A percentile compares a stretch with the other conserved stretches of the same genome.
Evolutionary conservation across 2,888 invertebrate genomes (phyloP).

Genomic region (Cephalotes varians): DNA sequence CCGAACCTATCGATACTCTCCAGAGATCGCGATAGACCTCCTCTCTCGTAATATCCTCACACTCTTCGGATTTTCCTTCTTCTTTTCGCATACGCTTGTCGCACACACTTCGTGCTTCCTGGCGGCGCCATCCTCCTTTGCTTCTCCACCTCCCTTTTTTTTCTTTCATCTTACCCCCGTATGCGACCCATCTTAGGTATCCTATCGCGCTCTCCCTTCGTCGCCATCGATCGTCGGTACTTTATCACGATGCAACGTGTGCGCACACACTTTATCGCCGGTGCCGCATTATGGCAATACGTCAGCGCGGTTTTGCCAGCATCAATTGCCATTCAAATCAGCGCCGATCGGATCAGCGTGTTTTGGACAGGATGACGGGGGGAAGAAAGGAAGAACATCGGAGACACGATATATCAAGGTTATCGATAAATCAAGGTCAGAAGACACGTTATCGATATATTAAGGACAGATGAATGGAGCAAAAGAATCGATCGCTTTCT

Average conservation of each 20-base stretch:
- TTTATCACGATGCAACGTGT: constrained; percentile 74
- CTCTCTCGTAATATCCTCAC: constrained; percentile 13
- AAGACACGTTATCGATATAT: neutral
- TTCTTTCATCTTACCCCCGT: constrained; percentile 48
- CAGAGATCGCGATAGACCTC: constrained; percentile 45
- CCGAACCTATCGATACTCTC: constrained; percentile 35
- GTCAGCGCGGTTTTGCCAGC: constrained; percentile 79
- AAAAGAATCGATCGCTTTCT: neutral
- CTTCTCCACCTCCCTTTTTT: neutral
- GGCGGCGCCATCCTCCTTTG: neutral
- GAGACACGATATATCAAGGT: too few relatives aligned
- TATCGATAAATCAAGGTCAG: neutral
- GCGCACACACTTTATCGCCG: constrained; percentile 72
- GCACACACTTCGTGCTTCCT: constrained; percentile 4
- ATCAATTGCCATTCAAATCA: constrained; percentile 82
- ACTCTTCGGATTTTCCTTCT: constrained; percentile 17
- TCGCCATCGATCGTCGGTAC: constrained; percentile 74
- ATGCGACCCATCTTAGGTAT: constrained; percentile 49
- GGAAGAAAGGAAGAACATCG: constrained; percentile 2
- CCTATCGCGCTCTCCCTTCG: constrained; percentile 58
- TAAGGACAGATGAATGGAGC: neutral
- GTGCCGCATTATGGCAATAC: constrained; percentile 78
- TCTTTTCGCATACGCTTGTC: constrained; percentile 35
- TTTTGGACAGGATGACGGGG: constrained; percentile 60
- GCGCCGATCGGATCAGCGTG: constrained; percentile 69